phyloP scores from a whole-genome alignment of 2,888 invertebrate species.

The Polia nebulosa region DNA sequence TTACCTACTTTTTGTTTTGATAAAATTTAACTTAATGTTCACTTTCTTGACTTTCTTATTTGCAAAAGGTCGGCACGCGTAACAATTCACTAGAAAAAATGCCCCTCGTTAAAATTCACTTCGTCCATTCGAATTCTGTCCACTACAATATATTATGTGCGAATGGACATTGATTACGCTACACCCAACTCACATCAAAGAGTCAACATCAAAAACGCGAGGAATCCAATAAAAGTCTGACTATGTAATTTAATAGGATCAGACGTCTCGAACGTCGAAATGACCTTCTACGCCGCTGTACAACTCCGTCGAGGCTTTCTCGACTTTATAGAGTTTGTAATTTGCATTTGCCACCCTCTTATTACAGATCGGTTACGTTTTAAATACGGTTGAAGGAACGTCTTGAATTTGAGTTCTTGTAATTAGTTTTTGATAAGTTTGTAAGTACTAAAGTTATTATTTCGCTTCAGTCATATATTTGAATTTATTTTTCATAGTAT shows the following conservation, averaged over 20 bases:
- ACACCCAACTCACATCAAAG: conserved; percentile 59
- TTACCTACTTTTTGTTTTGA: not conserved
- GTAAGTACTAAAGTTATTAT: not conserved
- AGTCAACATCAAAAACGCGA: conserved; percentile 53
- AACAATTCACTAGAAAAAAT: not conserved
- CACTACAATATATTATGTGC: conserved; percentile 36
- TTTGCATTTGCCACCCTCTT: conserved; percentile 61
- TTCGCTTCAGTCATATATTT: not conserved
- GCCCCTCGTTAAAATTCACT: conserved; percentile 19
- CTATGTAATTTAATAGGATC: conserved; percentile 61
- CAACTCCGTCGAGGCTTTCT: conserved; percentile 43
- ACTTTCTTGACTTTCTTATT: too few species aligned
- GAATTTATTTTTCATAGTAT: not conserved
- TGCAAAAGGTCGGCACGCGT: not conserved
- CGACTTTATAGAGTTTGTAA: conserved; percentile 56
- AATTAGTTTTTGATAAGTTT: conserved; percentile 24
- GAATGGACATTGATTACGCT: conserved; percentile 49
- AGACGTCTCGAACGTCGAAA: conserved; percentile 49
- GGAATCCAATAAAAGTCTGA: conserved; percentile 61
- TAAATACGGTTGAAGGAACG: conserved; percentile 28
- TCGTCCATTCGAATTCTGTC: conserved; percentile 13
- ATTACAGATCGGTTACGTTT: conserved; percentile 53
- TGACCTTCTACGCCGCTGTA: conserved; percentile 50
- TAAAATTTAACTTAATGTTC: not conserved
- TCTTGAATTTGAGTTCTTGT: conserved; percentile 24